These are phyloP conservation scores for Drosophila parvula DNA, from an alignment of 1,140 invertebrate species.

Conservation along the genomic window DNA sequence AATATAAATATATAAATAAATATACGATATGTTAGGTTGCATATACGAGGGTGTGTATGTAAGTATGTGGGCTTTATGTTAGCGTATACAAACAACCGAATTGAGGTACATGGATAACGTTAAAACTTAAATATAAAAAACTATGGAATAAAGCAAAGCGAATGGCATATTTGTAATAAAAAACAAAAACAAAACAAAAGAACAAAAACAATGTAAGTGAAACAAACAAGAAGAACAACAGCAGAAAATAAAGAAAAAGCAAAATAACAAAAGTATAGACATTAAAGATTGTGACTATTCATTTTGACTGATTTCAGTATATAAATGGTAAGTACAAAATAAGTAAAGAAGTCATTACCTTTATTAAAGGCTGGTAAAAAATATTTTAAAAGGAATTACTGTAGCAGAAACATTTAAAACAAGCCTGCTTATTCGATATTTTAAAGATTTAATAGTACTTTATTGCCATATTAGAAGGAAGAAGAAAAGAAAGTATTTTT, in stretches of 20 bases:
- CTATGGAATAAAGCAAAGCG: constrained; percentile 36
- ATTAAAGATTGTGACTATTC: constrained; percentile 13
- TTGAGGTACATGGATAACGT: constrained; percentile 55
- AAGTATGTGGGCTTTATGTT: constrained; percentile 57
- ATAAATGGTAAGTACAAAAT: not conserved
- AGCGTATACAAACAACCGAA: constrained; percentile 38
- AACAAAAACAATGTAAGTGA: constrained; percentile 67
- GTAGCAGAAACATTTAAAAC: too few relatives aligned
- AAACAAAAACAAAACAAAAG: too few relatives aligned
- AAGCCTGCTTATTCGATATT: too few relatives aligned
- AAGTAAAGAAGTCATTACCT: not conserved
- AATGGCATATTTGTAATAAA: constrained; percentile 67
- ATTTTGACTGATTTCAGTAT: not conserved
- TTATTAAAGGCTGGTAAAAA: too few relatives aligned
- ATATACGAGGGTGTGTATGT: constrained; percentile 40
- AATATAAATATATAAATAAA: constrained; percentile 39
- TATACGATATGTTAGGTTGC: constrained; percentile 56
- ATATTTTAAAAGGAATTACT: too few relatives aligned
- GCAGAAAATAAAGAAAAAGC: constrained; percentile 60
- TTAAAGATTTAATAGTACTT: too few relatives aligned
- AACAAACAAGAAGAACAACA: constrained; percentile 50
- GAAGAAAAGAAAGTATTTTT: too few relatives aligned
- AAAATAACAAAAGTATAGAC: constrained; percentile 51
- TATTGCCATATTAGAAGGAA: too few relatives aligned
- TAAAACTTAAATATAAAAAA: constrained; percentile 37